Conservation (phyloP, 2,888 invertebrate species). For the Lepidocyrtinus sp. region DNA sequence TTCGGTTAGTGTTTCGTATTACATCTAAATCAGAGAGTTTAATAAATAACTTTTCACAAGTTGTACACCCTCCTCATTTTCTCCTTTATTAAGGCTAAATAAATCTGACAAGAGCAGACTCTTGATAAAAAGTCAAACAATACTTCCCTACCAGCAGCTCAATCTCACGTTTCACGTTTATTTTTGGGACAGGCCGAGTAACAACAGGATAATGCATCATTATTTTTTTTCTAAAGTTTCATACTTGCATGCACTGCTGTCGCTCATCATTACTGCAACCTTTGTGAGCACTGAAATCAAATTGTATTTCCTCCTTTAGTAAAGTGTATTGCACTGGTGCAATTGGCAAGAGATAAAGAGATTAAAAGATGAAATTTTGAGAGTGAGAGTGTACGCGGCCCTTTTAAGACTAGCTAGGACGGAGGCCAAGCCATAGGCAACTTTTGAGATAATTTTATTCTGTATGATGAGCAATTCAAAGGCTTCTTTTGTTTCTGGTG, state of each 20-base stretch:
- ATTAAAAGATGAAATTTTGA: background rate
- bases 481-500: background rate
- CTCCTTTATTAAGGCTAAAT: background rate
- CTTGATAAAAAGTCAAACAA: background rate
- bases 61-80: background rate
- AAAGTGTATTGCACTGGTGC: too few species aligned
- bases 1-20: too few species aligned
- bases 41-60: background rate
- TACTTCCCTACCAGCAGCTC: background rate
- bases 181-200: background rate
- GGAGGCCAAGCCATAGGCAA: background rate
- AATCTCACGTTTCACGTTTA: background rate
- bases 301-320: too few species aligned
- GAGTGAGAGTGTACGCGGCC: background rate
- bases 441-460: constrained; percentile 3
- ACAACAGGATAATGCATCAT: constrained; percentile 1
- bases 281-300: too few species aligned
- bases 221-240: constrained; percentile 7
- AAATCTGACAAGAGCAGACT: constrained; percentile 12
- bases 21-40: too few species aligned
- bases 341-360: too few species aligned
- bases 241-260: constrained; percentile 8
- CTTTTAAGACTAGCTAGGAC: too few species aligned
- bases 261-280: constrained; percentile 11
- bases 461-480: constrained; percentile 23